These are phyloP conservation scores for Tuberolachnus salignus DNA, from an alignment of 2,888 invertebrate species.

Conservation along the genomic window DNA sequence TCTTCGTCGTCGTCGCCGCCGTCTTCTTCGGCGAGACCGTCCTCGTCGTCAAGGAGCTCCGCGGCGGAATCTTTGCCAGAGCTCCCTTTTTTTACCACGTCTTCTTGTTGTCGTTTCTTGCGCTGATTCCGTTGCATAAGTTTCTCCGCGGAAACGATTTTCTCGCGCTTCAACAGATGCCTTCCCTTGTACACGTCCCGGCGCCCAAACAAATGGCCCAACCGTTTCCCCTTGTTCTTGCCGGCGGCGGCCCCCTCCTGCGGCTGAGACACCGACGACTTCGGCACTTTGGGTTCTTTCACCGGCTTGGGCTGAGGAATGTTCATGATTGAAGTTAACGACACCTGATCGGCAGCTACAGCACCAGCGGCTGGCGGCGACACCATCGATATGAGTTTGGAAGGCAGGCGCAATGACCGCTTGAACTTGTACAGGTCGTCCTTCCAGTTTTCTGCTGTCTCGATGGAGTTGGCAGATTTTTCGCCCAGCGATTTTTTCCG, in stretches of 20 bases:
- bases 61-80: not conserved
- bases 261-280: slow-evolving; percentile 11
- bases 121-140: slow-evolving; percentile 39
- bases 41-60: not conserved
- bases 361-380: slow-evolving; percentile 66
- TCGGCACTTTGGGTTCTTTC: slow-evolving; percentile 16
- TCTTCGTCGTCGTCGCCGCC: slow-evolving; percentile 8
- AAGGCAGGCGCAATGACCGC: slow-evolving; percentile 80
- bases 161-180: slow-evolving; percentile 34
- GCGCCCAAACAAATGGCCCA: slow-evolving; percentile 46
- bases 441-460: slow-evolving; percentile 71
- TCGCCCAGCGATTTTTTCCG: slow-evolving; percentile 44
- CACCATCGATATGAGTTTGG: slow-evolving; percentile 79
- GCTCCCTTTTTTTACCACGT: slow-evolving; percentile 9
- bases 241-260: not conserved
- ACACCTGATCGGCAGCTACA: slow-evolving; percentile 36
- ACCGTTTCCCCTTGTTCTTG: slow-evolving; percentile 15
- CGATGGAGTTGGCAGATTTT: slow-evolving; percentile 62
- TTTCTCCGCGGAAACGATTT: slow-evolving; percentile 45
- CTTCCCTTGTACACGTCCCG: slow-evolving; percentile 50
- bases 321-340: slow-evolving; percentile 47
- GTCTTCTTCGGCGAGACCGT: not conserved
- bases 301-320: slow-evolving; percentile 11
- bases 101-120: slow-evolving; percentile 13
- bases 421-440: slow-evolving; percentile 83